Evolutionary conservation across 2,888 invertebrate species (phyloP).

Genomic region (Tipula lateralis): DNA sequence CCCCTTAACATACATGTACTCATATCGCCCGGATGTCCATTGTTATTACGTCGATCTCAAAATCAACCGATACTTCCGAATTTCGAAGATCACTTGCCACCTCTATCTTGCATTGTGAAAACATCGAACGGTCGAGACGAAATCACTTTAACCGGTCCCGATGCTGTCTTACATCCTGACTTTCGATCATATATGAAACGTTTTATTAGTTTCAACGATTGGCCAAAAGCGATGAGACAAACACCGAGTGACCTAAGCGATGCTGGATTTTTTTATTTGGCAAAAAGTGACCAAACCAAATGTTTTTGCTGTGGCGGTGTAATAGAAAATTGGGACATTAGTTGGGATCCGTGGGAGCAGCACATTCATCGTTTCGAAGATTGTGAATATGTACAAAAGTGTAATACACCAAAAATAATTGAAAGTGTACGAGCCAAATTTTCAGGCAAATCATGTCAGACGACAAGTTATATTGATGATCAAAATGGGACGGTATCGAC

Average conservation of each 20-base stretch:
- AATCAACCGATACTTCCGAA: slow-evolving; percentile 55
- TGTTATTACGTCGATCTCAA: slow-evolving; percentile 61
- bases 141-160: background rate
- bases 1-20: slow-evolving; percentile 73
- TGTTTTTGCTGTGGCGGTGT: slow-evolving; percentile 94
- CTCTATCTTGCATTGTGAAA: background rate
- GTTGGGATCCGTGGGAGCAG: slow-evolving; percentile 90
- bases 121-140: background rate
- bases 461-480: no score
- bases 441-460: background rate
- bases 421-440: slow-evolving; percentile 41
- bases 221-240: slow-evolving; percentile 78
- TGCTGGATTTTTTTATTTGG: slow-evolving; percentile 90
- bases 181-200: slow-evolving; percentile 59
- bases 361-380: slow-evolving; percentile 90
- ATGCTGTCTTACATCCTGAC: slow-evolving; percentile 29
- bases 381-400: slow-evolving; percentile 74
- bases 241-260: slow-evolving; percentile 74
- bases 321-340: slow-evolving; percentile 84
- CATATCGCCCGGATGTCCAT: slow-evolving; percentile 77
- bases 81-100: slow-evolving; percentile 43
- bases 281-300: slow-evolving; percentile 80
- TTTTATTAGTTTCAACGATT: slow-evolving; percentile 65
- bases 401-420: slow-evolving; percentile 73
- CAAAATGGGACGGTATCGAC: background rate